Evolutionary conservation across 1,140 invertebrate genomes (phyloP), one percentile per base, ranked within the genome.

Genomic region (Drosophila fuyamai): DNA sequence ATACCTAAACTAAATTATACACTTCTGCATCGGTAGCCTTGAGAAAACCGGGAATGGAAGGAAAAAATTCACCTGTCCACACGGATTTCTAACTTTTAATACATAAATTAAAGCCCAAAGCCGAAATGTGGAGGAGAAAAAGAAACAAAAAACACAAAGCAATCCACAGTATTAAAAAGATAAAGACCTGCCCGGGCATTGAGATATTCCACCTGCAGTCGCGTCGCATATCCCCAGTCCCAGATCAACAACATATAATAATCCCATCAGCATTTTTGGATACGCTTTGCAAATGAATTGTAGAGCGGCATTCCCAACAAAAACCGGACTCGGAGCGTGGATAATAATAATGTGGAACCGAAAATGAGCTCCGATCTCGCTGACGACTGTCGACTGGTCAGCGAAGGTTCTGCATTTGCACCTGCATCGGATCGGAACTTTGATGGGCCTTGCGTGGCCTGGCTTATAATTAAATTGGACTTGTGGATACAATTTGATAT

Each of bases 211-310:
- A 89, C 84, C 84, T 89, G 84, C 84, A 88, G 79, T 79, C 54
- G 54, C 63, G 40, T 43, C 50, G 40, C 32, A 32, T 40, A 55
- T 50, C 44, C 51, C 63, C 61, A 76, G 76, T 78, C 58, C 63
- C 58, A 67, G 60, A 76, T 66, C 72, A 82, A 60, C 85, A 89
- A 84, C 84, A 77, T 89, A 89, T 89, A 89, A 89, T 89, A 89
- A 89, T 89, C 84, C 84, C 84, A 89, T 89, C 84, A 89, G 83
- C 84, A 89, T 89, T 89, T 89, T 89, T 84, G 85, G 84, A 89
- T 89, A 89, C 84, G 84, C 84, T 89, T 89, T 90, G 84, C 84
- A 89, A 88, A 89, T 88, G 84, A 88, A 88, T 88, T 89, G 83
- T 83, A 76, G 56, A 81, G 63, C 79, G 78, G 62, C 72, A 66